A percentile compares a stretch with the other conserved stretches of the same genome.
Conservation (phyloP, 2,888 invertebrate species). For the Osmoderma eremita region DNA sequence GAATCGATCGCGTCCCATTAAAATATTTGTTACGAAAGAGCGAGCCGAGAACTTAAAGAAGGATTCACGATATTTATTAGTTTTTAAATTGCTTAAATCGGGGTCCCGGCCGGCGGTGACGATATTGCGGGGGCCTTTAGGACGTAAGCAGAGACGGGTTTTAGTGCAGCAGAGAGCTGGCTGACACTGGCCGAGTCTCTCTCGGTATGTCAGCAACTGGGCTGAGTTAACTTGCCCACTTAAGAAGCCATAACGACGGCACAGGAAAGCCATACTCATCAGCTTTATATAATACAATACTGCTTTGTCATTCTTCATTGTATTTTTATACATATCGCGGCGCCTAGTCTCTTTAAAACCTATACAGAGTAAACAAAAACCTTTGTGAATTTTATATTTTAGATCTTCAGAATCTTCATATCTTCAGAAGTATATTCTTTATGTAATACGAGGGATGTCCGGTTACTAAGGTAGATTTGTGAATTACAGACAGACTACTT, state of each 20-base stretch:
- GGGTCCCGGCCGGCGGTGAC: not conserved
- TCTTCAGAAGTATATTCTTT: no score
- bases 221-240: conserved; percentile 41
- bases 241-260: conserved; percentile 40
- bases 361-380: conserved; percentile 26
- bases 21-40: conserved; percentile 46
- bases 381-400: not conserved
- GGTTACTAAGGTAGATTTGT: no score
- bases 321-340: conserved; percentile 33
- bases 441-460: no score
- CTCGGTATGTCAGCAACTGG: conserved; percentile 34
- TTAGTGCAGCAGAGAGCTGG: no score
- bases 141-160: not conserved
- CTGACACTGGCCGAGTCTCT: conserved; percentile 5
- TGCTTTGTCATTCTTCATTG: conserved; percentile 41
- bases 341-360: conserved; percentile 23
- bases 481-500: no score
- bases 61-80: conserved; percentile 39
- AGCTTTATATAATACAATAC: conserved; percentile 42
- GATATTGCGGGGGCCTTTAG: not conserved
- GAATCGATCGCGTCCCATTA: conserved; percentile 43
- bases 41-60: conserved; percentile 35
- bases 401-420: no score
- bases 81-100: conserved; percentile 40
- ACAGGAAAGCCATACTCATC: conserved; percentile 35